Conservation (phyloP, 2,888 invertebrate genomes). For the Herminia tarsipennalis region DNA sequence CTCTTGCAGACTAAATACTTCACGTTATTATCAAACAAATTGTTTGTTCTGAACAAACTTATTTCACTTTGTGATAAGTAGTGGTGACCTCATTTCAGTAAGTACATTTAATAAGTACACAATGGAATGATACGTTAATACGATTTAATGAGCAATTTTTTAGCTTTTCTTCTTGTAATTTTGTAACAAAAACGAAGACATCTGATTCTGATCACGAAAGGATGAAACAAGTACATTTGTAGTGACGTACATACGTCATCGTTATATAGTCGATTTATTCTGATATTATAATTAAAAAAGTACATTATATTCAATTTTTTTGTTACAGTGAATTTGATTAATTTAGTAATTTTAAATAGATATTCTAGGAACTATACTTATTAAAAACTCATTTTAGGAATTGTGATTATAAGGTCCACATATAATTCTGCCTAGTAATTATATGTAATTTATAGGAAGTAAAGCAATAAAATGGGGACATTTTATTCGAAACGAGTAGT, state of each 20-base stretch:
- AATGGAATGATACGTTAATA: conserved; percentile 68
- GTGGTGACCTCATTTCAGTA: conserved; percentile 66
- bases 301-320: no score
- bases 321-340: no score
- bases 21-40: conserved; percentile 37
- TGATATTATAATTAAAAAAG: no score
- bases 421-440: no score
- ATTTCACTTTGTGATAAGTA: conserved; percentile 73
- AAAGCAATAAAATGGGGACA: no score
- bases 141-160: conserved; percentile 33
- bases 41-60: conserved; percentile 40
- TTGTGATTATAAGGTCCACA: no score
- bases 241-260: conserved; percentile 8
- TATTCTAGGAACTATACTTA: no score
- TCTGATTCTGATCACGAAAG: conserved; percentile 27
- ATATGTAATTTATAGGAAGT: no score
- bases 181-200: conserved; percentile 20
- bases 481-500: no score
- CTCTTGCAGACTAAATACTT: conserved; percentile 53
- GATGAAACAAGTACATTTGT: conserved; percentile 1
- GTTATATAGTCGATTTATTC: not conserved
- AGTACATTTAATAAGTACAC: conserved; percentile 57
- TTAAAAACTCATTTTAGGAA: no score
- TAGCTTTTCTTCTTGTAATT: conserved; percentile 28
- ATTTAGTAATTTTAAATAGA: no score